These are phyloP conservation scores for Cygnus atratus DNA, from an alignment of 2,113 vertebrate genomes.

Conservation along the genomic window DNA sequence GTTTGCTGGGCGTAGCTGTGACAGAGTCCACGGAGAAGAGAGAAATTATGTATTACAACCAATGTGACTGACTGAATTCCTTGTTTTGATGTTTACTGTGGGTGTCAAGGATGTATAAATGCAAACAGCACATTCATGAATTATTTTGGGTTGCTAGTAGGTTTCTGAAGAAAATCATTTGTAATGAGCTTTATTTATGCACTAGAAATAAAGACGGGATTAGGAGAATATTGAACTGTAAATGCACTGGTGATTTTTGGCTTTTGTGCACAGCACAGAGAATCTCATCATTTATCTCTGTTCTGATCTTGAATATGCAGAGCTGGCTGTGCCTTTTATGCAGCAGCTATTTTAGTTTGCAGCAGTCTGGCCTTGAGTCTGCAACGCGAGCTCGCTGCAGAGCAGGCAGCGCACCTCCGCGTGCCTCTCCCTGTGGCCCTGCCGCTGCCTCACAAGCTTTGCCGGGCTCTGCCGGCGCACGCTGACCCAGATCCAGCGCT, in stretches of 20 bases:
- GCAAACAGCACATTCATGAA: slow-evolving; percentile 62
- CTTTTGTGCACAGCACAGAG: slow-evolving; percentile 44
- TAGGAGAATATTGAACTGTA: slow-evolving; percentile 69
- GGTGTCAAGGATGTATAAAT: slow-evolving; percentile 60
- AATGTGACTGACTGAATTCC: slow-evolving; percentile 42
- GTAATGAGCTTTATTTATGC: slow-evolving; percentile 67
- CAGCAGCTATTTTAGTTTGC: slow-evolving; percentile 51
- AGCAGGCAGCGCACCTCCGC: not conserved
- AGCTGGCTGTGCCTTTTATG: slow-evolving; percentile 54
- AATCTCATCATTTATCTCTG: slow-evolving; percentile 60
- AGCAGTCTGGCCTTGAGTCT: slow-evolving; percentile 22
- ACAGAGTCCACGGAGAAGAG: not conserved
- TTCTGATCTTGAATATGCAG: slow-evolving; percentile 64
- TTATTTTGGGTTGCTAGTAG: slow-evolving; percentile 58
- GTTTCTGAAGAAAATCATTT: slow-evolving; percentile 66
- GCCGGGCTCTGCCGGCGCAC: not conserved
- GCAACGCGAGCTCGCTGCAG: not conserved
- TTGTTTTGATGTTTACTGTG: slow-evolving; percentile 68
- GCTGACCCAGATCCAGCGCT: not conserved
- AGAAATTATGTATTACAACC: slow-evolving; percentile 34
- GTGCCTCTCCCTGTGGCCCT: not conserved
- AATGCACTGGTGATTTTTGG: slow-evolving; percentile 60
- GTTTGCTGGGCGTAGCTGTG: slow-evolving; percentile 1
- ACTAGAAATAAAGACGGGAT: slow-evolving; percentile 64
- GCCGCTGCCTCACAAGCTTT: not conserved